Conservation (phyloP, 2,113 vertebrate genomes). For the Garra rufa region DNA sequence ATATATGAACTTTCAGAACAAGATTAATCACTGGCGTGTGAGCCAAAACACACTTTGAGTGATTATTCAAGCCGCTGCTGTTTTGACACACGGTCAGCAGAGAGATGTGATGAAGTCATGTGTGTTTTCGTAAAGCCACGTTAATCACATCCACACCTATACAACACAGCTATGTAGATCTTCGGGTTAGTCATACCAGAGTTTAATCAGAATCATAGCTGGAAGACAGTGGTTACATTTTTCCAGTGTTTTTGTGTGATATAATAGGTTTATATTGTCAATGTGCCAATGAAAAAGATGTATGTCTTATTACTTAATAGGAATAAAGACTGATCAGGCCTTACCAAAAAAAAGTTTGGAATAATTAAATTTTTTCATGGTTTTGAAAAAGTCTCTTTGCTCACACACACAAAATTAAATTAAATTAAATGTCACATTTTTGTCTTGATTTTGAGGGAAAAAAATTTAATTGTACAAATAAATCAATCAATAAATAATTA, state of each 20-base stretch:
- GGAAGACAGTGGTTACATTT: neutral
- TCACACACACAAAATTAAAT: no score
- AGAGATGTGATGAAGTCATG: slow-evolving; percentile 32
- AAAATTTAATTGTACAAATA: no score
- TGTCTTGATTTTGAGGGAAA: no score
- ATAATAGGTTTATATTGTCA: neutral
- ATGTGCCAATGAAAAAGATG: neutral
- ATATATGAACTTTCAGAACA: slow-evolving; percentile 34
- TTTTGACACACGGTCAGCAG: slow-evolving; percentile 37
- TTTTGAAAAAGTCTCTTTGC: neutral
- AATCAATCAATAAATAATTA: no score
- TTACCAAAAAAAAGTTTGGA: neutral
- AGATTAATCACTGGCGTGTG: slow-evolving; percentile 47
- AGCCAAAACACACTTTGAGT: slow-evolving; percentile 51
- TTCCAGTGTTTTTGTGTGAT: slow-evolving; percentile 12
- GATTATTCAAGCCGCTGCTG: slow-evolving; percentile 41
- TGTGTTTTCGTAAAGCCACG: neutral
- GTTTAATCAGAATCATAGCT: no score
- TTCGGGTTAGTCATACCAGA: neutral
- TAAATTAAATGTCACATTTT: no score
- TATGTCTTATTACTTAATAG: neutral
- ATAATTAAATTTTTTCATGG: neutral
- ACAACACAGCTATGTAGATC: neutral
- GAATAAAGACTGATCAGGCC: neutral
- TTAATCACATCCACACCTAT: neutral